These are phyloP conservation scores for Capra hircus DNA, from an alignment of 2,113 vertebrate species.

Conservation along the genomic window DNA sequence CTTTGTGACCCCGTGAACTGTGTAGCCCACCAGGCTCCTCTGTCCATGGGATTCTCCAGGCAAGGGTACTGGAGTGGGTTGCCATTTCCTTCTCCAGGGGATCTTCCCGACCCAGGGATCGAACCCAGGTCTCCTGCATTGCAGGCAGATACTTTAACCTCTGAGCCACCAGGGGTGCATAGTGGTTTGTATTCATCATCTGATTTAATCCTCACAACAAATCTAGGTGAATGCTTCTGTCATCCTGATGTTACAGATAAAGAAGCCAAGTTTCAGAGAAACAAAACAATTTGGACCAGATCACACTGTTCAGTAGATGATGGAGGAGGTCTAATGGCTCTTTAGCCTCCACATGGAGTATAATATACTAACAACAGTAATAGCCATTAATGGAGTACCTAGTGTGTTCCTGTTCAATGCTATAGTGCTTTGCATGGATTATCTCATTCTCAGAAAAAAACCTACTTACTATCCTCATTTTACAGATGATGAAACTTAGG, in stretches of 20 bases:
- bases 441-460: background rate
- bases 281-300: background rate
- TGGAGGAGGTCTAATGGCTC: background rate
- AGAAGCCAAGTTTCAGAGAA: slow-evolving; percentile 10
- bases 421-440: background rate
- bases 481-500: background rate
- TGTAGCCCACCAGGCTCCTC: too few species aligned
- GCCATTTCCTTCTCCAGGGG: too few species aligned
- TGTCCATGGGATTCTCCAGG: too few species aligned
- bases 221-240: background rate
- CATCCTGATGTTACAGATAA: background rate
- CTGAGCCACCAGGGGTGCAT: background rate
- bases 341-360: background rate
- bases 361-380: background rate
- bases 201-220: background rate
- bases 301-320: background rate
- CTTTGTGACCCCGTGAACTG: too few species aligned
- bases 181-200: background rate
- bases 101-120: too few species aligned
- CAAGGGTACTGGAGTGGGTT: too few species aligned
- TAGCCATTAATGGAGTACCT: background rate
- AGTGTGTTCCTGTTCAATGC: background rate
- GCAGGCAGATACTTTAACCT: too few species aligned
- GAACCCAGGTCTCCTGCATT: too few species aligned
- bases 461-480: background rate